These are phyloP conservation scores for Varanus salvator DNA, from an alignment of 2,113 vertebrate species.

Conservation along the genomic window DNA sequence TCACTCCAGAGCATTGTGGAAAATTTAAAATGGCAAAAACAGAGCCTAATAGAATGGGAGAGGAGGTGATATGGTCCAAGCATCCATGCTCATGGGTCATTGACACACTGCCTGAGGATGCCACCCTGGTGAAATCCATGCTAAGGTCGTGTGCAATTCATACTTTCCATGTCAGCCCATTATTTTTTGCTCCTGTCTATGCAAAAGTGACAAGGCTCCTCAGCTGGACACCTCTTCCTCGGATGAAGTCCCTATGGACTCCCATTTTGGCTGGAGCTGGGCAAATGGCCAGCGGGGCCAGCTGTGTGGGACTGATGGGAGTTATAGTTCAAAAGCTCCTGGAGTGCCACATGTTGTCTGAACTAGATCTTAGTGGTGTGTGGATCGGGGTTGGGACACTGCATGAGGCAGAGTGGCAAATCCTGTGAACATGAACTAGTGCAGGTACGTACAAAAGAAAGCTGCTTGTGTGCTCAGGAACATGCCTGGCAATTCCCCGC, in stretches of 20 bases:
- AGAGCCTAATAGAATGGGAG: background rate
- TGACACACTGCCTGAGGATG: background rate
- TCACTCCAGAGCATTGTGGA: background rate
- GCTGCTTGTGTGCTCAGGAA: background rate
- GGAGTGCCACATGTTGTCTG: too few species aligned
- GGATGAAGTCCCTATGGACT: too few species aligned
- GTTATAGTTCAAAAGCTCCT: too few species aligned
- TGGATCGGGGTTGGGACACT: background rate
- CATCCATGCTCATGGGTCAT: background rate
- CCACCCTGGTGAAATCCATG: background rate
- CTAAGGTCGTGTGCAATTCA: background rate
- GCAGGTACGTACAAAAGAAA: background rate
- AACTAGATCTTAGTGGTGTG: background rate
- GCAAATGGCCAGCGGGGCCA: too few species aligned
- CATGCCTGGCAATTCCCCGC: background rate
- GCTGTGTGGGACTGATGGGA: too few species aligned
- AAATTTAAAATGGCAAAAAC: background rate
- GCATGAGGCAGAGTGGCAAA: background rate
- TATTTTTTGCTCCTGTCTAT: background rate
- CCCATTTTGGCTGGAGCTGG: too few species aligned
- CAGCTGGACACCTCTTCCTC: background rate
- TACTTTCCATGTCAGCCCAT: background rate
- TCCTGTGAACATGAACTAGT: background rate
- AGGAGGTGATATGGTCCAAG: background rate
- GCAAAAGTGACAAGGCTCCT: background rate